Evolutionary conservation across 2,113 vertebrate genomes (phyloP).

Genomic region (Maccullochella peelii): DNA sequence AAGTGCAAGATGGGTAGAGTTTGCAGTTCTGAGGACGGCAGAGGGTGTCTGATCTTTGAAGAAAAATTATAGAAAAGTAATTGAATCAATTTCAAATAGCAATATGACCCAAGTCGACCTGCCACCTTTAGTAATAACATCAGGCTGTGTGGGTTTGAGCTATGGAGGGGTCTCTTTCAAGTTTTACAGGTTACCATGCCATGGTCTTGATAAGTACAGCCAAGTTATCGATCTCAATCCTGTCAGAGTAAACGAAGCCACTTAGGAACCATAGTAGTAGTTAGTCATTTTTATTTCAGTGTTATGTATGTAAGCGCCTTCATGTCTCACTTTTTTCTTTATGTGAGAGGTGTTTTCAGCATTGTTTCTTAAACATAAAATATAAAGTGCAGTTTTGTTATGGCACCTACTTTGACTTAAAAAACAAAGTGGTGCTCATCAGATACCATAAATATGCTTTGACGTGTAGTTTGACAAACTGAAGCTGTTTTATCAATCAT

Average conservation of each 20-base stretch:
- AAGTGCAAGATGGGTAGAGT: constrained; percentile 19
- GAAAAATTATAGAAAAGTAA: constrained; percentile 8
- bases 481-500: not conserved
- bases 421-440: constrained; percentile 13
- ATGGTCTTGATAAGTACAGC: constrained; percentile 30
- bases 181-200: constrained; percentile 35
- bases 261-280: constrained; percentile 10
- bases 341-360: not conserved
- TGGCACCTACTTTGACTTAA: constrained; percentile 1
- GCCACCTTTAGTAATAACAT: constrained; percentile 5
- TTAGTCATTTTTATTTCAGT: constrained; percentile 5
- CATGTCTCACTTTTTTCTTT: not conserved
- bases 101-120: constrained; percentile 41
- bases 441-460: not conserved
- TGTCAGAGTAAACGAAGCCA: not conserved
- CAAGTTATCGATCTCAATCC: not conserved
- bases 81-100: constrained; percentile 30
- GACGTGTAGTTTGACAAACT: not conserved
- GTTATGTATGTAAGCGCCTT: constrained; percentile 58
- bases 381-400: constrained; percentile 14
- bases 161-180: constrained; percentile 8
- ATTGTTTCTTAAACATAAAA: constrained; percentile 4
- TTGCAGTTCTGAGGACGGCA: not conserved
- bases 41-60: not conserved
- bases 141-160: constrained; percentile 19